Conservation (phyloP, 2,797 vertebrate species). For the Iguana delicatissima region DNA sequence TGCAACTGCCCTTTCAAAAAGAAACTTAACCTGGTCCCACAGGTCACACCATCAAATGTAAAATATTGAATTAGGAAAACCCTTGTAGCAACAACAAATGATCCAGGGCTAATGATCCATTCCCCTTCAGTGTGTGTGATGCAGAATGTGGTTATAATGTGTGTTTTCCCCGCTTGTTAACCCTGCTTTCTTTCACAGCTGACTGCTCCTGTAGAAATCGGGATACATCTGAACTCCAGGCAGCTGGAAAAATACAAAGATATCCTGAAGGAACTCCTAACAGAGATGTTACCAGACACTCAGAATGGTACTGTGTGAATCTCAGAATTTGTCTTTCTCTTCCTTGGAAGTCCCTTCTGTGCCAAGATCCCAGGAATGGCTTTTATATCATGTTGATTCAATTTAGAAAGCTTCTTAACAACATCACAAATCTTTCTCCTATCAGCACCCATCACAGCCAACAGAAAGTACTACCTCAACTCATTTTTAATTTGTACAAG, state of each 20-base stretch:
- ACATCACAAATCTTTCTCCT: not conserved
- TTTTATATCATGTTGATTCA: constrained; percentile 55
- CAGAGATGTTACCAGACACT: constrained; percentile 63
- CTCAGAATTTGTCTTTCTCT: constrained; percentile 44
- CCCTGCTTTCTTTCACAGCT: constrained; percentile 69
- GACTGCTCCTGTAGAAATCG: constrained; percentile 72
- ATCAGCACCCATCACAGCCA: not conserved
- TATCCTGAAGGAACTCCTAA: constrained; percentile 73
- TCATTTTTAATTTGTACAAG: not conserved
- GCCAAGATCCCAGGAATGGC: constrained; percentile 60
- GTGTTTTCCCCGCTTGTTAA: constrained; percentile 53
- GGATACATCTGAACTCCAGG: constrained; percentile 72
- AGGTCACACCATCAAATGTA: constrained; percentile 7
- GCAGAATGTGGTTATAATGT: constrained; percentile 20
- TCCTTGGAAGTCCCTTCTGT: constrained; percentile 41
- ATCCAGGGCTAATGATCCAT: constrained; percentile 10
- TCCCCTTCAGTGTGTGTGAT: not conserved
- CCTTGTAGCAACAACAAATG: not conserved
- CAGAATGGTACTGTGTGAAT: constrained; percentile 52
- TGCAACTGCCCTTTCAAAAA: constrained; percentile 10
- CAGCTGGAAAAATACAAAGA: constrained; percentile 78
- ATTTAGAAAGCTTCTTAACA: constrained; percentile 27
- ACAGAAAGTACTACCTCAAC: not conserved
- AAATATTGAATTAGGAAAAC: constrained; percentile 26
- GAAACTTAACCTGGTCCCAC: constrained; percentile 1